These are phyloP conservation scores for Pampus argenteus DNA, from an alignment of 2,797 vertebrate genomes.

Conservation along the genomic window DNA sequence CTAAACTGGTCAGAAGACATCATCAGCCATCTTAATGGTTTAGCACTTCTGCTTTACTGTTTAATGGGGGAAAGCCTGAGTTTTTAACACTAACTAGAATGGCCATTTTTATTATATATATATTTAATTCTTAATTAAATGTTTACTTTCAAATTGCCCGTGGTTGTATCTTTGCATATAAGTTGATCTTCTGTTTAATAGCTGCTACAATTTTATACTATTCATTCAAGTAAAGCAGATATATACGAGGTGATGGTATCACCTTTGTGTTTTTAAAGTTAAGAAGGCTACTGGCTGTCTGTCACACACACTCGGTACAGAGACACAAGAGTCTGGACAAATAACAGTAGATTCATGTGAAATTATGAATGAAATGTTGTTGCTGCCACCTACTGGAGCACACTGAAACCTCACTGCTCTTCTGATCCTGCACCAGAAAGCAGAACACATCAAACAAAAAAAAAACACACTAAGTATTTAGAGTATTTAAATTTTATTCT, in stretches of 20 bases:
- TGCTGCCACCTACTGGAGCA: constrained; percentile 72
- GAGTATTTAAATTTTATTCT: constrained; percentile 45
- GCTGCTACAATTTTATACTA: not conserved
- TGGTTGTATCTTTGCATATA: not conserved
- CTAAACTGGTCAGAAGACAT: not conserved
- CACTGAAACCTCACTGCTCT: not conserved
- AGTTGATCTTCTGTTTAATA: not conserved
- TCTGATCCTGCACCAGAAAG: constrained; percentile 5
- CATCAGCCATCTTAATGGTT: not conserved
- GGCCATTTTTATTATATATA: not conserved
- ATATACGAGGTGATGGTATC: not conserved
- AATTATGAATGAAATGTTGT: constrained; percentile 49
- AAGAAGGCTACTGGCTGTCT: not conserved
- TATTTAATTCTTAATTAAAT: constrained; percentile 1
- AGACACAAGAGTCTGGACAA: constrained; percentile 13
- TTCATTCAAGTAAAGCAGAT: not conserved
- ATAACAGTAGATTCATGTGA: constrained; percentile 17
- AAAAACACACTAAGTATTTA: not conserved
- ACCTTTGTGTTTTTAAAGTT: not conserved
- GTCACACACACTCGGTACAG: constrained; percentile 6
- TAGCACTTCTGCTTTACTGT: not conserved
- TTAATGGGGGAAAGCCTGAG: too few species aligned
- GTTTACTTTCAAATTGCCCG: not conserved
- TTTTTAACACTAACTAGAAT: not conserved
- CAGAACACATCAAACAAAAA: not conserved